Conservation (phyloP, 2,888 invertebrate species). For the Andrena hattorfiana region DNA sequence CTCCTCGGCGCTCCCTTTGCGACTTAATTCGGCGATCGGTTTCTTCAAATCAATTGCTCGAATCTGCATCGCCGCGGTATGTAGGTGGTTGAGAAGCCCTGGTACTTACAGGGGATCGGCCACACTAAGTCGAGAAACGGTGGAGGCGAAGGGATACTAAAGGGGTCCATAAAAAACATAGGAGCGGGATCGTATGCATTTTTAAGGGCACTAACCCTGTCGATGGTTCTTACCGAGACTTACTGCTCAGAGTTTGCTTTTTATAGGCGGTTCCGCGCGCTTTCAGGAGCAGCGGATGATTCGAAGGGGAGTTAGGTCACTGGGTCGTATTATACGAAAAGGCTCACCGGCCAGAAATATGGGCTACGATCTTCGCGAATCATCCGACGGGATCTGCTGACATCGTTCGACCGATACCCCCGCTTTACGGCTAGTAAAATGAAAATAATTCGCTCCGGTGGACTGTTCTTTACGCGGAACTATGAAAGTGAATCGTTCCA, state of each 20-base stretch:
- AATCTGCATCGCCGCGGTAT: neutral
- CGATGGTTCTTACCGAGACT: conserved; percentile 74
- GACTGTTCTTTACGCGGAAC: neutral
- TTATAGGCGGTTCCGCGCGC: conserved; percentile 67
- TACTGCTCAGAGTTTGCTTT: conserved; percentile 72
- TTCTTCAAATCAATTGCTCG: neutral
- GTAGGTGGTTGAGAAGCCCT: conserved; percentile 31
- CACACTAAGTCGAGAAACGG: conserved; percentile 33
- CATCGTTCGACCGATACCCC: conserved; percentile 10
- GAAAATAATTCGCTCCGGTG: conserved; percentile 10
- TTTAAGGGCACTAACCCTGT: conserved; percentile 77
- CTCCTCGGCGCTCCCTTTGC: neutral
- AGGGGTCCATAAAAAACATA: conserved; percentile 72
- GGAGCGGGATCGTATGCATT: conserved; percentile 73
- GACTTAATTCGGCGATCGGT: neutral
- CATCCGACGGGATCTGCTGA: conserved; percentile 9
- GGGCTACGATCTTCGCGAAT: conserved; percentile 14
- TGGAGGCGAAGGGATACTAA: conserved; percentile 42
- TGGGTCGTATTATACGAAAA: conserved; percentile 47
- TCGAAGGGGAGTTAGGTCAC: conserved; percentile 56
- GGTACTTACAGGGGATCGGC: conserved; percentile 29
- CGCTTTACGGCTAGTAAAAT: conserved; percentile 24
- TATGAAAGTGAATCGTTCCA: conserved; percentile 13
- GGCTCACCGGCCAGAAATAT: neutral
- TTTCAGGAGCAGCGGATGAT: conserved; percentile 46